These are phyloP conservation scores for Rissa tridactyla DNA, from an alignment of 2,113 vertebrate genomes.

Conservation along the genomic window DNA sequence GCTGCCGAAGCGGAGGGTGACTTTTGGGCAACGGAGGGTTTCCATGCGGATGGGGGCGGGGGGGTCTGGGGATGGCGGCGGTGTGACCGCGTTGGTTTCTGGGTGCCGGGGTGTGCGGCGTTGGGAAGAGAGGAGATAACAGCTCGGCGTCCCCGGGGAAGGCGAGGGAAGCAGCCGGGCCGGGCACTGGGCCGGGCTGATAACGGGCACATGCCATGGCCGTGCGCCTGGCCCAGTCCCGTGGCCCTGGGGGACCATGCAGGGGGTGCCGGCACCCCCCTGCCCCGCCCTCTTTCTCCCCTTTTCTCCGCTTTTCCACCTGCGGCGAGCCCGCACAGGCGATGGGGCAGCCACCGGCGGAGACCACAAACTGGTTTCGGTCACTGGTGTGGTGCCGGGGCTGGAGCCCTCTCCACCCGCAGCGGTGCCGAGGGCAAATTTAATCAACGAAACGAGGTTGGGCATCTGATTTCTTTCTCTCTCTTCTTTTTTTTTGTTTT, in stretches of 20 bases:
- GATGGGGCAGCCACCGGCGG: neutral
- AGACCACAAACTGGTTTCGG: neutral
- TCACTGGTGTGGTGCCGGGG: neutral
- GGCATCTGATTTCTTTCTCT: neutral
- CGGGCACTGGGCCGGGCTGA: neutral
- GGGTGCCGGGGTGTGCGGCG: neutral
- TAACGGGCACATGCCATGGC: neutral
- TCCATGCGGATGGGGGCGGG: neutral
- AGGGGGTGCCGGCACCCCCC: neutral
- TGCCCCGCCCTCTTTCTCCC: neutral
- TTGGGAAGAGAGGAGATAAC: neutral
- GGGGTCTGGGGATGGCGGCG: neutral
- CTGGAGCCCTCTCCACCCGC: neutral
- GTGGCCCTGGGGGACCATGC: rapidly evolving
- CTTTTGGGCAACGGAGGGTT: neutral
- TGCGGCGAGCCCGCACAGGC: rapidly evolving
- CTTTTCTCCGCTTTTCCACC: neutral
- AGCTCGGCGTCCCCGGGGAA: neutral
- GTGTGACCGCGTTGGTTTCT: rapidly evolving
- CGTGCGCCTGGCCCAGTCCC: neutral
- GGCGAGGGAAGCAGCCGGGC: neutral
- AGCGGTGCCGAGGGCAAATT: neutral
- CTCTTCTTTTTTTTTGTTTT: neutral
- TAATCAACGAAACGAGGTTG: neutral
- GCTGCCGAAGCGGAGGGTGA: rapidly evolving